A percentile compares a stretch with the other conserved stretches of the same genome.
Evolutionary conservation across 2,888 invertebrate species (phyloP).

Genomic region (Tortricodes alternella): DNA sequence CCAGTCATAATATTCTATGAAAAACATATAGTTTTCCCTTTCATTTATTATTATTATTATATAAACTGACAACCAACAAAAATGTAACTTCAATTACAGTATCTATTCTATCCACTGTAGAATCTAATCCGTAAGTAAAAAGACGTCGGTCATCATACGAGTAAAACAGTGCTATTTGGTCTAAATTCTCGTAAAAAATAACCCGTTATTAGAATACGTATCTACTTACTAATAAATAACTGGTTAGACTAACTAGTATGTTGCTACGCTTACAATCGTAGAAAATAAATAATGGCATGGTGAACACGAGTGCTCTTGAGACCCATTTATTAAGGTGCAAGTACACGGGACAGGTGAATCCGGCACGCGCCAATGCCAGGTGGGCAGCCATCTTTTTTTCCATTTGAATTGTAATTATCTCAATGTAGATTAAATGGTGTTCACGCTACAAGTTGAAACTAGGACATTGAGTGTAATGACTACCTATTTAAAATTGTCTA

Average conservation of each 20-base stretch:
- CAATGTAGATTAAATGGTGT: conserved; percentile 24
- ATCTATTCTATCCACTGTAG: neutral
- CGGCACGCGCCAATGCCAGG: conserved; percentile 37
- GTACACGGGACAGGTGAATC: conserved; percentile 32
- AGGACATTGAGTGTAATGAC: conserved; percentile 9
- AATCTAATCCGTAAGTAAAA: neutral
- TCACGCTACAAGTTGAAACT: conserved; percentile 9
- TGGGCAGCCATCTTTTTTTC: conserved; percentile 25
- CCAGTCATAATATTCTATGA: no score
- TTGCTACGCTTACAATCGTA: conserved; percentile 6
- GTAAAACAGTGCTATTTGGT: neutral
- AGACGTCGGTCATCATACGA: neutral
- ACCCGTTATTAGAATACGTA: conserved; percentile 29
- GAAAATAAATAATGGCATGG: conserved; percentile 31
- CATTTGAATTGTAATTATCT: conserved; percentile 20
- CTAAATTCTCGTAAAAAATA: conserved; percentile 14
- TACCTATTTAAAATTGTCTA: neutral
- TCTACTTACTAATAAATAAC: conserved; percentile 11
- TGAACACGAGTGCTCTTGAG: conserved; percentile 15
- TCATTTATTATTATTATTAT: no score
- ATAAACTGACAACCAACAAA: no score
- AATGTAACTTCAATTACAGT: neutral
- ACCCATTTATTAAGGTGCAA: conserved; percentile 18
- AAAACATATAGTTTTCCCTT: no score
- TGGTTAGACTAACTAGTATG: conserved; percentile 27